Base-by-base conservation (phyloP, 1,140 invertebrate species). In the Dreissena polymorpha region DNA sequence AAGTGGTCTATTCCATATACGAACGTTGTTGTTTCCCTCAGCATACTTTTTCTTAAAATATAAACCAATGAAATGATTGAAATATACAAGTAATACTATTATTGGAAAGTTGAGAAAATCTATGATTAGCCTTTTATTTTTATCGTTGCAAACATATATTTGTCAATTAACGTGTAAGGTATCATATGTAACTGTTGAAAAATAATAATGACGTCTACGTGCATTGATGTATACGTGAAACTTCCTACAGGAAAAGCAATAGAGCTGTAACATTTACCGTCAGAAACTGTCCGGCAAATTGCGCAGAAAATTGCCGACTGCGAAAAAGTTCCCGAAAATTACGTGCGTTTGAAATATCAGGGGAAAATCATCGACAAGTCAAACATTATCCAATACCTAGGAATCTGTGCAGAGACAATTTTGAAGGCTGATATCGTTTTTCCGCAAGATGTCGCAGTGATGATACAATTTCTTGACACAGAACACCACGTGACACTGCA, bases 321-420 rank as follows among this genome's bases (percentile, higher is more conserved):
- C 29, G 89, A 89, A 78, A 64, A 73, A 29, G 82, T 90, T n/a
- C 53, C 68, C 10, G 71, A 51, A 23, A 64, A 29, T 5, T 69
- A 77, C 50, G 82, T 90, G 12, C 63, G 77, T 10, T 39, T 90
- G 13, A 89, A 89, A 84, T 90, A 90, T 63, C 88, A 89, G 64
- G 89, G 89, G 16, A 90, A 90, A 79, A 70, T 77, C 14, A 83
- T 90, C 21, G 79, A 89, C 53, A 77, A 68, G n/a, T 60, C 27
- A 10, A 74, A 86, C n/a, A 85, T 88, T 6, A 75, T 90, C n/a
- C 70, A 73, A 14, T 85, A 89, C 27, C 65, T 88, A 29, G 89
- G 89, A 21, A 84, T 90, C 18, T 81, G 88, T 51, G 73, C 75
- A 10, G 89, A 90, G 64, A 90, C 89, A 1, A 89, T 90, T 49